A percentile compares a stretch with the other conserved stretches of the same genome.
phyloP scores from a whole-genome alignment of 2,888 invertebrate species.

The Caenorhabditis drosophilae region DNA sequence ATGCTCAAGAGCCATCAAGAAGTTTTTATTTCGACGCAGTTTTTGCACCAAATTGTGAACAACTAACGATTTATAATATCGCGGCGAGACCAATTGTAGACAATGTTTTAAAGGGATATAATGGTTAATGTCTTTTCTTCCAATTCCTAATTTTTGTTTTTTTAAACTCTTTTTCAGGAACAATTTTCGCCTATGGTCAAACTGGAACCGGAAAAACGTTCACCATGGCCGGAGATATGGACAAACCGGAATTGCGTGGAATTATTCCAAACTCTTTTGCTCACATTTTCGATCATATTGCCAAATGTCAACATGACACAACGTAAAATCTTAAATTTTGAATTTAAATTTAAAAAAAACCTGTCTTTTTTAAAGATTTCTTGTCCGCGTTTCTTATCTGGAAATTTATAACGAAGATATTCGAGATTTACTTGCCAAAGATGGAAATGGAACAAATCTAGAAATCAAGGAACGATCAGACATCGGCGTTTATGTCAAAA shows the following conservation, averaged over 20 bases:
- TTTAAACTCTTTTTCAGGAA: slow-evolving; percentile 70
- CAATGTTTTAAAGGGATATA: slow-evolving; percentile 91
- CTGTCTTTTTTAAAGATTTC: slow-evolving; percentile 76
- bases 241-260: slow-evolving; percentile 86
- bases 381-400: slow-evolving; percentile 94
- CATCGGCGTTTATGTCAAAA: slow-evolving; percentile 93
- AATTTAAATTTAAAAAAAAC: neutral
- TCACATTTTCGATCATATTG: slow-evolving; percentile 96
- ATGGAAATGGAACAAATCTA: slow-evolving; percentile 75
- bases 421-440: slow-evolving; percentile 87
- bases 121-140: slow-evolving; percentile 77
- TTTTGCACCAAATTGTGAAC: slow-evolving; percentile 83
- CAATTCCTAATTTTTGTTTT: neutral
- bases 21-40: slow-evolving; percentile 93
- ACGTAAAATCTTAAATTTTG: slow-evolving; percentile 76
- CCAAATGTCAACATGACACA: slow-evolving; percentile 87
- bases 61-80: slow-evolving; percentile 89
- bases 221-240: slow-evolving; percentile 92
- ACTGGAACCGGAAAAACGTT: slow-evolving; percentile 96
- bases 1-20: slow-evolving; percentile 75
- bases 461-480: slow-evolving; percentile 81
- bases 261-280: slow-evolving; percentile 99
- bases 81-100: slow-evolving; percentile 95
- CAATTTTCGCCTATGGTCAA: slow-evolving; percentile 76
- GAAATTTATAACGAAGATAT: slow-evolving; percentile 99